Base-by-base conservation (phyloP, 35 echinoderm and acorn worm genomes). In the Eucidaris tribuloides region DNA sequence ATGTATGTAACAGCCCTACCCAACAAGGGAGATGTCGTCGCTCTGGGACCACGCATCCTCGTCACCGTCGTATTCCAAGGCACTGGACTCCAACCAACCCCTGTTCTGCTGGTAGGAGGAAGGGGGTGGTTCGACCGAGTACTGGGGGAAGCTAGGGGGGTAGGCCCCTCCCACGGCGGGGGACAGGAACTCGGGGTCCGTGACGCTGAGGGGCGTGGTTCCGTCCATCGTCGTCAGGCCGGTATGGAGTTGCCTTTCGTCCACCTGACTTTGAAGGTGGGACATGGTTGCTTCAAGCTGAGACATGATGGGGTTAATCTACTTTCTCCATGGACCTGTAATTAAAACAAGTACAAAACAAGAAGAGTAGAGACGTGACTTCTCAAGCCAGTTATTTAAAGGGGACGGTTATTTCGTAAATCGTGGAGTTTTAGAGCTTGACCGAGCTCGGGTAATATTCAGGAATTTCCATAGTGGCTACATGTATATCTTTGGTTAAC, bases 41-140 rank as follows among this genome's bases (percentile, higher is more conserved):
- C 91, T 93, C 85, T 93, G 91, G 3, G 91, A 93, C 85, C 91
- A 93, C 49, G 82, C 83, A 28, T 93, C 91, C 45, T 79, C 60
- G 38, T 93, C 90, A 40, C 85, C 78, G 29, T 88, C 82, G 81
- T 83, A 93, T 29, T 82, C 84, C 30, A 88, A 15, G 3, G 79
- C 91, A 54, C 85, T 84, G 3, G 91, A 83, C 13, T 88, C 91
- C 49, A 93, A 65, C 90, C 90, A 93, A 23, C 32, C 40, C 31
- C 55, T 79, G 32, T 56, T 45, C 24, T 31, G 84, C 37, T 87
- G 72, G 18, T 20, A 30, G 0, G 76, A 62, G 27, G 85, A 88
- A 42, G 36, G 43, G 18, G 68, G 68, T 42, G 68, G 68, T 23
- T 74, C 68, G 3, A 40, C 68, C 0, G 68, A 74, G 68, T 74